Base-by-base conservation (phyloP, 2,888 invertebrate species). In the Heteromurus nitidus region DNA sequence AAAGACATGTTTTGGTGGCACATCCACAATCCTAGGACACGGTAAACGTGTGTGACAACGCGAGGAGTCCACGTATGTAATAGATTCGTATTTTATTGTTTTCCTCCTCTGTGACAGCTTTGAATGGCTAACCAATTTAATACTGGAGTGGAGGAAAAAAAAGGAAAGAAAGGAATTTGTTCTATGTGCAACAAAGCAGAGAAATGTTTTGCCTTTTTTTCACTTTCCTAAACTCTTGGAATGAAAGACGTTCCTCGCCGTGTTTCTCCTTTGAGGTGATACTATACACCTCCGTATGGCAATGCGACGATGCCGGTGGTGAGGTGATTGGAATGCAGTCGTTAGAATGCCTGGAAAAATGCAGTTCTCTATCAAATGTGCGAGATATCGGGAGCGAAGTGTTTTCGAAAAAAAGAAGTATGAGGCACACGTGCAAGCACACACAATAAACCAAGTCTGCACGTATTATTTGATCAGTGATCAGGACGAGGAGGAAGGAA, bases 21-120 rank as follows among this genome's bases (percentile, higher is more conserved):
- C 44, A 44, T 13, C 44, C 44, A 44, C 44, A 44, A 36, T 36
- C 7, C 5, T 36, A 36, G 36, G 24, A 22, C 30, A 60, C 13
- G 7, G 22, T 3, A 9, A 47, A 55, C 9, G 26, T 11, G 50
- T 50, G 18, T 18, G 9, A 20, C 20, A 50, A 18, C 18, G 20
- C 7, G n/a, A 5, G 47, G 47, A 47, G 47, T 11, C n/a, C n/a
- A 16, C 13, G 60, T 30, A 28, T 9, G 60, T 60, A 60, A 26
- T 67, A 44, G 67, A 67, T 31, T 42, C 55, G 53, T 76, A 31
- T 68, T 58, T 58, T 76, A 64, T 64, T 64, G 47, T 68, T 58
- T 76, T 68, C 65, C 50, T 67, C 74, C 26, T 65, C 7, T 76
- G 67, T 47, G 76, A 76, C 76, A 76, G 58, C 47, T 44, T 7